These are phyloP conservation scores for Acanthiza pusilla DNA, from an alignment of 2,797 vertebrate species.

Conservation along the genomic window DNA sequence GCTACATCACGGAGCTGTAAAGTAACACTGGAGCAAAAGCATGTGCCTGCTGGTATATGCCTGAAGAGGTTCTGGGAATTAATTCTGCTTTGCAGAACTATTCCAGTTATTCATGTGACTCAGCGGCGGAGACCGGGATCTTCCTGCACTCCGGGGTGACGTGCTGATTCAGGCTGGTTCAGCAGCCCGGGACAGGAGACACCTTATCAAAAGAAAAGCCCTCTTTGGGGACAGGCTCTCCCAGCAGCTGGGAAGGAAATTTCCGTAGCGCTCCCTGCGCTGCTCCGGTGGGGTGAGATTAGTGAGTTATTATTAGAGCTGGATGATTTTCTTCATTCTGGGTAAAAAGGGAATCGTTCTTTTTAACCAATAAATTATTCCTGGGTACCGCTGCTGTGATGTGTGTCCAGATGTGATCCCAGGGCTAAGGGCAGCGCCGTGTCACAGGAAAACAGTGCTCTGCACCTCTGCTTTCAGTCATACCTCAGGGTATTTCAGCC, in stretches of 20 bases:
- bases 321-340: not conserved
- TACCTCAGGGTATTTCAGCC: not conserved
- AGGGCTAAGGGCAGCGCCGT: not conserved
- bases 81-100: constrained; percentile 73
- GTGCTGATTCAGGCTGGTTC: constrained; percentile 75
- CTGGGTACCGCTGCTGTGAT: not conserved
- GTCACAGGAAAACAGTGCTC: not conserved
- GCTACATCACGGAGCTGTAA: constrained; percentile 55
- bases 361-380: not conserved
- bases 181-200: constrained; percentile 33
- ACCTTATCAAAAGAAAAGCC: constrained; percentile 71
- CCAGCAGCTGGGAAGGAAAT: constrained; percentile 28
- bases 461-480: not conserved
- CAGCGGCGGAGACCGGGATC: constrained; percentile 72
- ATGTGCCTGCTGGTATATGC: constrained; percentile 70
- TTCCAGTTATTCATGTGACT: constrained; percentile 84
- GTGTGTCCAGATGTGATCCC: not conserved
- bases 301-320: not conserved
- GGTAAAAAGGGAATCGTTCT: not conserved
- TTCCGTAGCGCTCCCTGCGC: not conserved
- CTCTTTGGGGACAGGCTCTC: constrained; percentile 10
- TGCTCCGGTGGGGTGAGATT: not conserved
- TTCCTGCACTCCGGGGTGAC: constrained; percentile 65
- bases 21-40: constrained; percentile 43
- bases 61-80: constrained; percentile 78